Conservation (phyloP, 2,888 invertebrate genomes). For the Caradrina clavipalpis region DNA sequence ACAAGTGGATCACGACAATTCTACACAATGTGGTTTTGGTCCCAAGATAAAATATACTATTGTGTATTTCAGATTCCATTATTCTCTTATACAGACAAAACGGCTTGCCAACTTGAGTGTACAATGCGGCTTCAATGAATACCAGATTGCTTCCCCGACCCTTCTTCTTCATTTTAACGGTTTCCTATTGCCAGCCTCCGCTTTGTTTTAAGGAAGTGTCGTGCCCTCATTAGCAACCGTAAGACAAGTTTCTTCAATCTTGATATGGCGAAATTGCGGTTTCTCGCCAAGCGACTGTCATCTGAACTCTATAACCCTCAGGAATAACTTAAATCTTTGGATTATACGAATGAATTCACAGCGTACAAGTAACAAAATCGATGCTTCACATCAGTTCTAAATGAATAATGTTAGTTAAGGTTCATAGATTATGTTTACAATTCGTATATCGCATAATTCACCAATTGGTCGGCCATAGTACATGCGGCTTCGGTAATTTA, state of each 20-base stretch:
- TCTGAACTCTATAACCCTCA: constrained; percentile 20
- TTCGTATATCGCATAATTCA: constrained; percentile 54
- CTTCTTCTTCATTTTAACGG: constrained; percentile 60
- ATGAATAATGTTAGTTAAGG: constrained; percentile 40
- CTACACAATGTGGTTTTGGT: constrained; percentile 11
- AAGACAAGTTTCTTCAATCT: constrained; percentile 59
- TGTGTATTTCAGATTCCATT: constrained; percentile 32
- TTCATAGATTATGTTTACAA: constrained; percentile 56
- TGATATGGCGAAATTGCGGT: constrained; percentile 52
- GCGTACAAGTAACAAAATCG: constrained; percentile 13
- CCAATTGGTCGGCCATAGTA: constrained; percentile 34
- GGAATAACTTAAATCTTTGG: constrained; percentile 15
- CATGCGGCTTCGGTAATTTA: constrained; percentile 52
- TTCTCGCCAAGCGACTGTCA: constrained; percentile 29
- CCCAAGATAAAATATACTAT: constrained; percentile 1
- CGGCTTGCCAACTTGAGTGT: constrained; percentile 50
- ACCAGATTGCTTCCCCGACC: constrained; percentile 59
- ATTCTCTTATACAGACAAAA: constrained; percentile 38
- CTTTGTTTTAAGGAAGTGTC: constrained; percentile 59
- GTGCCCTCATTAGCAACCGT: constrained; percentile 55
- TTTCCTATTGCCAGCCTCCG: constrained; percentile 57
- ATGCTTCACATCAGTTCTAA: constrained; percentile 22
- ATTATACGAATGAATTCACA: constrained; percentile 21
- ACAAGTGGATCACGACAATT: constrained; percentile 7
- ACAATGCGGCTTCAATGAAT: constrained; percentile 59